phyloP scores from a whole-genome alignment of 2,888 invertebrate genomes.

The Tethea ocularis region DNA sequence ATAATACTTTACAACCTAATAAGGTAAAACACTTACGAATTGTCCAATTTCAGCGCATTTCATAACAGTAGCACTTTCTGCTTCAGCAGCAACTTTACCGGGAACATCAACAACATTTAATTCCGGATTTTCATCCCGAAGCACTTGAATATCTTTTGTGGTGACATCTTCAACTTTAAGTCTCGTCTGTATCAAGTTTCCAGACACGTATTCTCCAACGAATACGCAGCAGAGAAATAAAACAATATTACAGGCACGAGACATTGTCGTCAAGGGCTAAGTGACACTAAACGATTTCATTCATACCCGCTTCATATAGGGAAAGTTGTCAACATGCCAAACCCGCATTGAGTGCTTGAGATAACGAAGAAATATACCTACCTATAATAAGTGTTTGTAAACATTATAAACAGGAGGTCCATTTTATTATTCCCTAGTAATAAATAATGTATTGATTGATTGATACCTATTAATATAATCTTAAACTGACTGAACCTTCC shows the following conservation, averaged over 20 bases:
- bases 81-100: constrained; percentile 14
- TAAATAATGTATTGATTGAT: no score
- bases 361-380: no score
- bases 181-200: constrained; percentile 44
- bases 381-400: constrained; percentile 15
- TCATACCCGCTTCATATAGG: constrained; percentile 30
- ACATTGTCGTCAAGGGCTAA: constrained; percentile 27
- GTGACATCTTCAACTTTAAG: constrained; percentile 28
- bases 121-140: constrained; percentile 23
- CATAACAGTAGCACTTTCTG: constrained; percentile 13
- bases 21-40: constrained; percentile 62
- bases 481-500: no score
- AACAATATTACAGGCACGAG: constrained; percentile 32
- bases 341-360: no score
- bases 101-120: constrained; percentile 29
- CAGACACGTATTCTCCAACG: constrained; percentile 35
- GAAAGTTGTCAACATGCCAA: constrained; percentile 20
- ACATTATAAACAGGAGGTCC: constrained; percentile 14
- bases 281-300: constrained; percentile 24
- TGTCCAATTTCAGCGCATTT: constrained; percentile 60
- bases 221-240: constrained; percentile 35
- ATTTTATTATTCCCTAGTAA: no score
- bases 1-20: no score
- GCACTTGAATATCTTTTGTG: constrained; percentile 27
- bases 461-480: no score